phyloP scores from a whole-genome alignment of 2,888 invertebrate species.

The Orchestes rusci region DNA sequence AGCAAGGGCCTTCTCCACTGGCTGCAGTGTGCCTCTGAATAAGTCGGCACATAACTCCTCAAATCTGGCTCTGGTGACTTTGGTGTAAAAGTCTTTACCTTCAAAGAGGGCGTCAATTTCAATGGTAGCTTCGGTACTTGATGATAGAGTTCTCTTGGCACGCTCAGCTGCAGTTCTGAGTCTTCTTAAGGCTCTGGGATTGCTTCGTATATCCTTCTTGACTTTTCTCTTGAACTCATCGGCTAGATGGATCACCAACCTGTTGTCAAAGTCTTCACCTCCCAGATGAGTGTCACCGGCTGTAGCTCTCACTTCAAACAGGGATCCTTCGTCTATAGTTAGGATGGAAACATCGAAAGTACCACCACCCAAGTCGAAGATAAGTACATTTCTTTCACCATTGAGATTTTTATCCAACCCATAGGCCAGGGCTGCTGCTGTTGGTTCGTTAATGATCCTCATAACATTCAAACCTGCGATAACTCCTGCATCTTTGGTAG shows the following conservation, averaged over 20 bases:
- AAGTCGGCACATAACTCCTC: constrained; percentile 67
- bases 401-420: constrained; percentile 31
- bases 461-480: too few relatives aligned
- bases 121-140: constrained; percentile 66
- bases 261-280: constrained; percentile 55
- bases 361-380: constrained; percentile 9
- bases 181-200: constrained; percentile 20
- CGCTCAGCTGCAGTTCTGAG: constrained; percentile 35
- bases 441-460: too few relatives aligned
- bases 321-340: constrained; percentile 10
- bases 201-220: constrained; percentile 55
- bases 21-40: constrained; percentile 59
- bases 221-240: constrained; percentile 67
- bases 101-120: constrained; percentile 73
- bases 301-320: constrained; percentile 55
- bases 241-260: constrained; percentile 50
- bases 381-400: constrained; percentile 21
- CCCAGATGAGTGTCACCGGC: constrained; percentile 40
- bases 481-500: constrained; percentile 7
- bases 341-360: constrained; percentile 13
- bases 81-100: constrained; percentile 65
- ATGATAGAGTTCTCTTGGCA: constrained; percentile 66
- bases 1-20: constrained; percentile 68
- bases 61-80: constrained; percentile 69
- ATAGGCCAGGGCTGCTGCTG: constrained; percentile 30